Base-by-base conservation (phyloP, 2,888 invertebrate genomes). In the Drosophila neutralis region DNA sequence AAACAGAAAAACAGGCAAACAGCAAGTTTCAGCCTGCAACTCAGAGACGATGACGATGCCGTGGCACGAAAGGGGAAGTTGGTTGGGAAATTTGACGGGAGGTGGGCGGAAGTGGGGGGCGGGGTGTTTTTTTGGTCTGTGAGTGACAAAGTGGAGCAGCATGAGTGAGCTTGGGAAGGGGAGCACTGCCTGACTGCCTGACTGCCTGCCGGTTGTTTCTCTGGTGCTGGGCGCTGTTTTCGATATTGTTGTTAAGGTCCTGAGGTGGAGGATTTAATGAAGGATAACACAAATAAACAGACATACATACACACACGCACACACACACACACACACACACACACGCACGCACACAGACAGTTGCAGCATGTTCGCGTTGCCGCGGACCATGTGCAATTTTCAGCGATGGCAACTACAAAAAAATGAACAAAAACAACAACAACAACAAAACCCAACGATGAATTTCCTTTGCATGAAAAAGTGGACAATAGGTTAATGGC, bases 231-330 rank as follows among this genome's bases (percentile, higher is more conserved):
- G 31, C 60, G 63, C 61, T 80, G 64, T 73, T 80, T 86, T 88
- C 87, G 84, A 85, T 87, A 85, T 83, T 81, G 83, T 81, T 86
- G 82, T 87, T 86, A 65, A 74, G 75, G 76, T 69, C 69, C 73
- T 69, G 79, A 81, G 87, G 87, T 85, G 85, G 87, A 83, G 89
- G 89, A 85, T 85, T 85, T 86, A 85, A 88, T 85, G 87, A 88
- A 85, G 83, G 89, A 88, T 83, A 88, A 80, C 86, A 75, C 77
- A 73, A 68, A 54, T 54, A 64, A 58, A 72, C 62, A 62, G 49
- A 65, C 68, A 66, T 56, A 68, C 57, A 66, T 29, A 62, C 54
- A 63, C 38, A 57, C 49, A 35, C 40, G 40, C 38, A 51, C 54
- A 60, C 35, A 53, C 35, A 51, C 57, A 65, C 58, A 63, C 45